Evolutionary conservation across 1,140 invertebrate species (phyloP), one percentile per base, ranked within the genome.

Genomic region (Bombyx mandarina): DNA sequence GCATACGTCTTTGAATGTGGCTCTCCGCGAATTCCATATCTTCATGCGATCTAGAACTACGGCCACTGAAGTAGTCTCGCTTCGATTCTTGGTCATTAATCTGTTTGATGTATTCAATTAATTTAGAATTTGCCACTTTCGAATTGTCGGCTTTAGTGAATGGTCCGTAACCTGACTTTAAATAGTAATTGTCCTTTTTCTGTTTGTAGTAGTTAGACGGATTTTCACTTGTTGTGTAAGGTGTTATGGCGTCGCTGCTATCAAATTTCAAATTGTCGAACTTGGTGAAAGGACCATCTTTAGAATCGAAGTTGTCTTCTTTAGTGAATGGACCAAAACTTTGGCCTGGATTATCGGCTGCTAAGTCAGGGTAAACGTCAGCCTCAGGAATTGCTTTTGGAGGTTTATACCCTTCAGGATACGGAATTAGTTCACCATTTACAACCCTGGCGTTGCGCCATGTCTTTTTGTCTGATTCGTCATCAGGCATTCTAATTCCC

Each of bases 381-480:
- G 89, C 88, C 61, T 90, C 79, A 7, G 89, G 88, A 45, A 90
- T 85, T 46, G 89, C 91, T 58, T 89, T 89, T 8, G 90, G 89
- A 61, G 91, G 91, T 71, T 88, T 90, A 60, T 92, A 93, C 9
- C 91, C 92, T 65, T 91, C 88, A 50, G 92, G 91, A 69, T 93
- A 93, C 51, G 92, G 91, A 35, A 94, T 81, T 56, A 96, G 72
- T 76, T 93, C 91, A 49, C 93, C 93, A 67, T 96, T 96, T 35
- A 96, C 94, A 1, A 97, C 94, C 58, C 95, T 86, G 0, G 95
- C 95, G 81, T 96, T 96, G 52, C 95, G 89, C 94, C 94, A 97
- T 2, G 91, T 93, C 71, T 94, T 93, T 57, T 92, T 92, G 68
- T 96, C 95, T 50, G 91, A 91, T 50, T 94, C 93, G 56, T 95